Conservation (phyloP, 2,888 invertebrate genomes). For the Agrochola litura region DNA sequence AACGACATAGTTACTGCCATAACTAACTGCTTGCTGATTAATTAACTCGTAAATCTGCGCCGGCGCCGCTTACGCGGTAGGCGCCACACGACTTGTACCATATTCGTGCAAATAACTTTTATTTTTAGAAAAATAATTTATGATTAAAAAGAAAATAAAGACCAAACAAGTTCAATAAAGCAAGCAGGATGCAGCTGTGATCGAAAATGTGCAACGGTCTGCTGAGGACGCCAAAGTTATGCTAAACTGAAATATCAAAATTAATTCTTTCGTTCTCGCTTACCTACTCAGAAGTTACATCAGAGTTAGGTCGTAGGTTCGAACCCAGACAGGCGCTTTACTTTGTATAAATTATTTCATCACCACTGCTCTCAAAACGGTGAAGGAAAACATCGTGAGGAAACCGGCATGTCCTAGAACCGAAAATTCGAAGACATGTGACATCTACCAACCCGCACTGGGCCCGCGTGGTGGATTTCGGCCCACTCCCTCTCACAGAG, state of each 20-base stretch:
- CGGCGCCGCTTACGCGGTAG: slow-evolving; percentile 36
- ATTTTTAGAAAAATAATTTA: neutral
- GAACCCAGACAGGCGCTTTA: too few relatives aligned
- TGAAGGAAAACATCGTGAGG: too few relatives aligned
- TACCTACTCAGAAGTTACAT: neutral
- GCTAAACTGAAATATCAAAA: neutral
- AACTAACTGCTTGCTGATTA: slow-evolving; percentile 46
- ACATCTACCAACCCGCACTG: too few relatives aligned
- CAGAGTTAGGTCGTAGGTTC: neutral
- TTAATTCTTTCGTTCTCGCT: neutral
- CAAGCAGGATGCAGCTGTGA: neutral
- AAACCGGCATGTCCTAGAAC: too few relatives aligned
- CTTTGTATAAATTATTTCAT: too few relatives aligned
- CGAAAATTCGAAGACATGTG: too few relatives aligned
- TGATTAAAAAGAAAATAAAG: neutral
- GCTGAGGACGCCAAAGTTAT: neutral
- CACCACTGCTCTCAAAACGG: too few relatives aligned
- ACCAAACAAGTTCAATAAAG: neutral
- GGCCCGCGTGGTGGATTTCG: too few relatives aligned
- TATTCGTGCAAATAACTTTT: neutral
- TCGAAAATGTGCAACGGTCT: neutral
- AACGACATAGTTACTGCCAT: slow-evolving; percentile 33
- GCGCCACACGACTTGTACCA: slow-evolving; percentile 37
- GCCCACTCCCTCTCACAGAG: too few relatives aligned
- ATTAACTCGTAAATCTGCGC: slow-evolving; percentile 47